These are phyloP conservation scores for Cephus cinctus DNA, from an alignment of 1,140 invertebrate genomes.

Conservation along the genomic window DNA sequence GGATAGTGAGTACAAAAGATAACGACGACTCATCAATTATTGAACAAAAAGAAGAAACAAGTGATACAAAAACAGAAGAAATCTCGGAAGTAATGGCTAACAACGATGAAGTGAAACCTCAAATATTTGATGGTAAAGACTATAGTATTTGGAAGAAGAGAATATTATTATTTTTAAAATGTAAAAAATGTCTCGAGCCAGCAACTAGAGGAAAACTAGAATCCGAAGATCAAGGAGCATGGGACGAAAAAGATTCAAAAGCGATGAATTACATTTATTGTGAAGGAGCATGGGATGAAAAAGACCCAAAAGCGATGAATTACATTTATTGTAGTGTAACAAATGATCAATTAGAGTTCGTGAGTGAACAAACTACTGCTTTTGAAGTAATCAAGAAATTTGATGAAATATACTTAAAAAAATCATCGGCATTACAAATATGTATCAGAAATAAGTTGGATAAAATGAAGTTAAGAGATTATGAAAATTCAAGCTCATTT, in stretches of 20 bases:
- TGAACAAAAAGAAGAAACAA: too few relatives aligned
- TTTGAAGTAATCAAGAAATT: not conserved
- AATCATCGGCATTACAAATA: conserved; percentile 1
- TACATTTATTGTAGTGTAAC: not conserved
- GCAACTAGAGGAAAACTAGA: not conserved
- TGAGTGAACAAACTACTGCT: not conserved
- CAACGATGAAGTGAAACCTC: not conserved
- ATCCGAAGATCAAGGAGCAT: not conserved
- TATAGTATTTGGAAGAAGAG: conserved; percentile 1
- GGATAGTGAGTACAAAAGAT: too few relatives aligned
- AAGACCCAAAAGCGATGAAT: not conserved
- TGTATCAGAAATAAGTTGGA: not conserved
- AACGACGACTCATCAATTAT: too few relatives aligned
- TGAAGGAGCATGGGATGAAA: too few relatives aligned
- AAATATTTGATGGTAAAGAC: not conserved
- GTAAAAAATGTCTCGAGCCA: not conserved
- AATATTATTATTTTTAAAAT: not conserved
- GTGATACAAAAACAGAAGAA: too few relatives aligned
- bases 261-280: too few relatives aligned
- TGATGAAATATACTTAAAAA: not conserved
- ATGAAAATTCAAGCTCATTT: not conserved
- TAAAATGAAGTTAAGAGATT: not conserved
- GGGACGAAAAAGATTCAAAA: too few relatives aligned
- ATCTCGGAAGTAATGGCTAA: too few relatives aligned
- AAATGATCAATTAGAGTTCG: not conserved